Percentiles rank a stretch among this genome's conserved stretches.
phyloP scores from a whole-genome alignment of 2,797 vertebrate genomes.

The Typhlichthys eigenmanni region DNA sequence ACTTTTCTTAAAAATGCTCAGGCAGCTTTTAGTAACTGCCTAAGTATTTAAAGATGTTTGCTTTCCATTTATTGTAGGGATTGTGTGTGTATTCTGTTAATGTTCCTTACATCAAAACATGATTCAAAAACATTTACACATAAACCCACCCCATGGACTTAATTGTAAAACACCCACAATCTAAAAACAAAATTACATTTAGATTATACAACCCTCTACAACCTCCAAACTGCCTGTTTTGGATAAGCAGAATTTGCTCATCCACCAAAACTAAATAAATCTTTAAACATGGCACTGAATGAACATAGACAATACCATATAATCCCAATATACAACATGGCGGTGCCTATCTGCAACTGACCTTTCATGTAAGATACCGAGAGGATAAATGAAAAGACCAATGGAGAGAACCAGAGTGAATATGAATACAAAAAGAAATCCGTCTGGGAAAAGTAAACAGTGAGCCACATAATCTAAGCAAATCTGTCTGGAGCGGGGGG shows the following conservation, averaged over 20 bases:
- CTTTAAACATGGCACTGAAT: constrained; percentile 13
- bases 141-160: constrained; percentile 3
- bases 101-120: background rate
- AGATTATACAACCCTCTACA: background rate
- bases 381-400: constrained; percentile 25
- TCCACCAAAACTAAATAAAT: constrained; percentile 16
- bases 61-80: background rate
- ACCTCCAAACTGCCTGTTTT: constrained; percentile 10
- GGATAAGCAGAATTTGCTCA: constrained; percentile 22
- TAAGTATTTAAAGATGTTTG: background rate
- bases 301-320: constrained; percentile 16
- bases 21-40: constrained; percentile 16
- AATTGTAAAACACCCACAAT: too few relatives aligned
- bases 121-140: background rate
- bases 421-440: constrained; percentile 62
- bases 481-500: constrained; percentile 51
- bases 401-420: constrained; percentile 48
- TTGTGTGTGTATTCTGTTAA: constrained; percentile 2
- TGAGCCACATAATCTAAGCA: constrained; percentile 60
- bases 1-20: background rate
- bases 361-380: constrained; percentile 11
- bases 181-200: background rate
- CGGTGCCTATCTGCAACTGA: constrained; percentile 13
- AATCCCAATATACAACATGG: constrained; percentile 22
- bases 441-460: constrained; percentile 82